phyloP scores from a whole-genome alignment of 2,797 vertebrate species.

The Hippoglossus hippoglossus region DNA sequence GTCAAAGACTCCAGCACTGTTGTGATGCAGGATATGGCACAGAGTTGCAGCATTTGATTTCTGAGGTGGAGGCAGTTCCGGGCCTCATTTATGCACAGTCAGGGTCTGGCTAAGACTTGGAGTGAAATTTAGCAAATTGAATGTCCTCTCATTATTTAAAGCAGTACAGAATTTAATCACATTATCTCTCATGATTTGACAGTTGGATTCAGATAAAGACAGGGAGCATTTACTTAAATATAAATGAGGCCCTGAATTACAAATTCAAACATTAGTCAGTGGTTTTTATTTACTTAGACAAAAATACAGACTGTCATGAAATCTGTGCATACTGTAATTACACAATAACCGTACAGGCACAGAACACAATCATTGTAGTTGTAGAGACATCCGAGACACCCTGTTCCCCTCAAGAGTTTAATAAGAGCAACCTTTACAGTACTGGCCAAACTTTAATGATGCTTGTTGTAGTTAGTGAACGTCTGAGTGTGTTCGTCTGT shows the following conservation, averaged over 20 bases:
- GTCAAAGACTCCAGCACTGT: neutral
- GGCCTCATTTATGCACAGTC: slow-evolving; percentile 14
- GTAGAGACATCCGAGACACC: slow-evolving; percentile 51
- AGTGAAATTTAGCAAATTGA: neutral
- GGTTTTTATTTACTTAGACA: slow-evolving; percentile 65
- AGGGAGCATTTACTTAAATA: neutral
- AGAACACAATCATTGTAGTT: slow-evolving; percentile 55
- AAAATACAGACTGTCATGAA: slow-evolving; percentile 53
- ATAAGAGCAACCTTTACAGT: slow-evolving; percentile 36
- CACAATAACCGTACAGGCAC: slow-evolving; percentile 61
- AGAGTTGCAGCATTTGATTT: slow-evolving; percentile 38
- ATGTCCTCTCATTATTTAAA: neutral
- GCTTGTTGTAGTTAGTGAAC: neutral
- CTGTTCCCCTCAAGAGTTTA: slow-evolving; percentile 40
- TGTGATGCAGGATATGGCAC: neutral
- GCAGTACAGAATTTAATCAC: neutral
- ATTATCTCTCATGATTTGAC: slow-evolving; percentile 6
- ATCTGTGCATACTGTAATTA: slow-evolving; percentile 49
- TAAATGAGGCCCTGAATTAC: slow-evolving; percentile 51
- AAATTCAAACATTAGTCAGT: slow-evolving; percentile 62
- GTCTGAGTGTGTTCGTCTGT: neutral
- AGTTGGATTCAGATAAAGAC: neutral
- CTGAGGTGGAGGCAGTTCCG: neutral
- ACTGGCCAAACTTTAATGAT: slow-evolving; percentile 41
- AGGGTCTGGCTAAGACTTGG: neutral